Evolutionary conservation across 2,113 vertebrate genomes (phyloP).

Genomic region (Phrynosoma blainvillii): DNA sequence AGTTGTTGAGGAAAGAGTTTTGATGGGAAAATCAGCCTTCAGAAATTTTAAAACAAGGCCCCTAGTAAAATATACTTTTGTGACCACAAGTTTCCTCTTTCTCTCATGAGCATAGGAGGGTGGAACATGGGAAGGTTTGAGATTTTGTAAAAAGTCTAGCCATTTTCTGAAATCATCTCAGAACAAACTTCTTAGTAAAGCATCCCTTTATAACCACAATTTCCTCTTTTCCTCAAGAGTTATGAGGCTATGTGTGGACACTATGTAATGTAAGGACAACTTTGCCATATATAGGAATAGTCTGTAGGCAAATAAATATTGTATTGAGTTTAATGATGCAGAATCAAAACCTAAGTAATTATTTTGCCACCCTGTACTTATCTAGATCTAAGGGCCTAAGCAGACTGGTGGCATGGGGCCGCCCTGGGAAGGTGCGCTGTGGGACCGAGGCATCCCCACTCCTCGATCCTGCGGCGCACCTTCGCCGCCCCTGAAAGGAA

Average conservation of each 20-base stretch:
- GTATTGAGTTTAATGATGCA: background rate
- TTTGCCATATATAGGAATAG: background rate
- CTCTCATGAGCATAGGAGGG: background rate
- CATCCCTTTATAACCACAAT: background rate
- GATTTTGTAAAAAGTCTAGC: background rate
- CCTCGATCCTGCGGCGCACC: too few species aligned
- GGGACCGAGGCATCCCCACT: too few species aligned
- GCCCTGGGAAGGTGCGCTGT: too few species aligned
- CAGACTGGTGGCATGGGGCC: too few species aligned
- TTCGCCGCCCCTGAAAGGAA: too few species aligned
- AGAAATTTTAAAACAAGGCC: background rate
- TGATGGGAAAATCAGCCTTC: background rate
- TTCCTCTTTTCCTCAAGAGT: background rate
- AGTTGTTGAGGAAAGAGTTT: background rate
- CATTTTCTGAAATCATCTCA: background rate
- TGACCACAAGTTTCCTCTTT: slow-evolving; percentile 14
- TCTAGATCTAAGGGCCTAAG: too few species aligned
- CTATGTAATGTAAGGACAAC: background rate
- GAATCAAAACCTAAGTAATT: background rate
- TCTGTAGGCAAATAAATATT: background rate
- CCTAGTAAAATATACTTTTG: background rate
- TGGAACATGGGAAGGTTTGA: background rate
- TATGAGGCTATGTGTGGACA: background rate
- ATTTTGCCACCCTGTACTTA: too few species aligned
- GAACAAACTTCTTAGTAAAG: background rate